These are phyloP conservation scores for Halictus ligatus DNA, from an alignment of 2,888 invertebrate species.

Conservation along the genomic window DNA sequence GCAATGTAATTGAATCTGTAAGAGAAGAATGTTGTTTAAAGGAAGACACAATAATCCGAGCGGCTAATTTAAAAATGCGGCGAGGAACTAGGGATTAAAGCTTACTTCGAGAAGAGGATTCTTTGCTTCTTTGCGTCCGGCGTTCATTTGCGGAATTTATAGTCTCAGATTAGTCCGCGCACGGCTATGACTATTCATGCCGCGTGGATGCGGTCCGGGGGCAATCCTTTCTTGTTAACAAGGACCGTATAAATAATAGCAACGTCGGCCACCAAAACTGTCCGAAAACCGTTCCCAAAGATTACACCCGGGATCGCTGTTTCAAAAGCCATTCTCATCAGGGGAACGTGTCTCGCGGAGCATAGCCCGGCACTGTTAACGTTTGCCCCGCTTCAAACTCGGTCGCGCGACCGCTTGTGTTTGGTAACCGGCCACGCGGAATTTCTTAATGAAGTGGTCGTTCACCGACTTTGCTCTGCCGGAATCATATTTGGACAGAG, in stretches of 20 bases:
- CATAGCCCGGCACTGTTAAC: conserved; percentile 36
- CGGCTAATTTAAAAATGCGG: not conserved
- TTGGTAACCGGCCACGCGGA: conserved; percentile 58
- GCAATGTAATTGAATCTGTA: not conserved
- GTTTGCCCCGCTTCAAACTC: conserved; percentile 16
- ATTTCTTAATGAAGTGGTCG: conserved; percentile 68
- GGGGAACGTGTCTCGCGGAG: conserved; percentile 21
- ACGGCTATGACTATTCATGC: not conserved
- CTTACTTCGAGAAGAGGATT: not conserved
- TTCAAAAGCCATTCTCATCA: conserved; percentile 15
- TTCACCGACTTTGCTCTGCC: conserved; percentile 59
- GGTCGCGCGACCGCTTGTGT: conserved; percentile 27
- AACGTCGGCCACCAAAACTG: not conserved
- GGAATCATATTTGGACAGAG: conserved; percentile 67
- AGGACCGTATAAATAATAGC: not conserved
- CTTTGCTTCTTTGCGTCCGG: not conserved
- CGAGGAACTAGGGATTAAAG: not conserved
- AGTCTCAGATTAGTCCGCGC: not conserved
- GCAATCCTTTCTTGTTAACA: conserved; percentile 10
- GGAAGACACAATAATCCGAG: not conserved
- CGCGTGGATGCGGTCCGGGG: not conserved
- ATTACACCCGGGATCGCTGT: conserved; percentile 18
- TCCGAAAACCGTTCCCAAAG: conserved; percentile 9
- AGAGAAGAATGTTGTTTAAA: not conserved
- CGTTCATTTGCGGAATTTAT: not conserved